Evolutionary conservation across 2,113 vertebrate genomes (phyloP), one percentile per base, ranked within the genome.

Genomic region (Thunnus thynnus): DNA sequence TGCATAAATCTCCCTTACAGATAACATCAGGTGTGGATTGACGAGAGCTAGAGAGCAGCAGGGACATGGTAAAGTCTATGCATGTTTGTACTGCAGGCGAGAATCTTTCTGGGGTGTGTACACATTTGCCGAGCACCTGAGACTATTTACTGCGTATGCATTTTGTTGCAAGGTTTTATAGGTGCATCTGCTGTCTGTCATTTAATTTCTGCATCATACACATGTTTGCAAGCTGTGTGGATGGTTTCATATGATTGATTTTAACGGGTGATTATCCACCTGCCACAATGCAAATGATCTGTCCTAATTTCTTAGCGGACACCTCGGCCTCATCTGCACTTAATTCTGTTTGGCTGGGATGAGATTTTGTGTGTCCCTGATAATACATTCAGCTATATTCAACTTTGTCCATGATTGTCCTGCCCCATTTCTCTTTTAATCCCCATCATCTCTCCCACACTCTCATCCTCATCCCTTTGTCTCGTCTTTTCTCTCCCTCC

Each of bases 1-100:
- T 90, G 93, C 85, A 94, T 95, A 95, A 94, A 95, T 95, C 93
- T 93, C 87, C 84, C 74, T 93, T 88, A 92, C 85, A 91, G 93
- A 95, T 95, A 94, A 92, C 84, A 93, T 95, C 94, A 93, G 91
- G 91, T 92, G 89, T 86, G 87, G 83, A 85, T 87, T 89, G 90
- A 89, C 69, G 76, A 82, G 83, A 86, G 87, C 86, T 3, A 4
- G 72, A 58, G 78, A 85, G 76, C 72, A 60, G 83, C 72, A 14
- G 80, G 68, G 90, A 87, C 80, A 56, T 6, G 69, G 65, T 64
- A 71, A 85, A 76, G 83, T 67, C 85, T 82, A 32, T 72, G 86
- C 83, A 76, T 86, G 83, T 88, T 88, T 87, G 71, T 78, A 66
- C 81, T 57, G 78, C 74, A 5, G 78, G 80, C 80, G 18, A 25